Evolutionary conservation across 2,113 vertebrate genomes (phyloP), one percentile per base, ranked within the genome.

Genomic region (Junco hyemalis): DNA sequence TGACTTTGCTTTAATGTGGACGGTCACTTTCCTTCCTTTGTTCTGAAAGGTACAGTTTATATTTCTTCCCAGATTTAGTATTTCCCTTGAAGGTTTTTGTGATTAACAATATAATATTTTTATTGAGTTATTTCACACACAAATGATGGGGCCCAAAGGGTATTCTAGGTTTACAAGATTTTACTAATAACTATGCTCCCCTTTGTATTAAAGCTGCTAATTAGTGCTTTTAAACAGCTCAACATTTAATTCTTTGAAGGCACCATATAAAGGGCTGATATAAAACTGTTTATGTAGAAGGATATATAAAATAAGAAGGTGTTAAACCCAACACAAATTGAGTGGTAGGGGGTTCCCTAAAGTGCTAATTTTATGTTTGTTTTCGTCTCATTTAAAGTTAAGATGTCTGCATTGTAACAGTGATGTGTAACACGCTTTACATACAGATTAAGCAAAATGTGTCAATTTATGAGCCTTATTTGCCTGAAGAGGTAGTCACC

Each of bases 311-410:
- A 97, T 96, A 97, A 97, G 95, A 97, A 97, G 96, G 97, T 98
- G 97, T 97, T 98, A 98, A 98, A 98, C 92, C 93, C 95, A 95
- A 87, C 81, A 97, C 95, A 97, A 97, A 98, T 88, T 95, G 95
- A 97, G 90, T 96, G 91, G 96, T 95, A 97, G 90, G 93, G 94
- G 93, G 95, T 96, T 97, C 92, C 94, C 96, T 94, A 93, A 93
- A 97, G 97, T 96, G 97, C 90, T 97, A 98, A 98, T 98, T 98
- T 98, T 98, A 97, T 98, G 97, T 98, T 97, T 98, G 95, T 97
- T 98, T 97, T 97, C 61, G 1, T 97, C 93, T 98, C 96, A 92
- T 97, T 98, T 97, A 96, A 97, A 97, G 95, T 97, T 97, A 96
- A 98, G 97, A 97, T 97, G 96, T 65, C 94, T 92, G 91, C 96